Conservation (phyloP, 92 coral and sea anemone species). For the Desmophyllum pertusum region DNA sequence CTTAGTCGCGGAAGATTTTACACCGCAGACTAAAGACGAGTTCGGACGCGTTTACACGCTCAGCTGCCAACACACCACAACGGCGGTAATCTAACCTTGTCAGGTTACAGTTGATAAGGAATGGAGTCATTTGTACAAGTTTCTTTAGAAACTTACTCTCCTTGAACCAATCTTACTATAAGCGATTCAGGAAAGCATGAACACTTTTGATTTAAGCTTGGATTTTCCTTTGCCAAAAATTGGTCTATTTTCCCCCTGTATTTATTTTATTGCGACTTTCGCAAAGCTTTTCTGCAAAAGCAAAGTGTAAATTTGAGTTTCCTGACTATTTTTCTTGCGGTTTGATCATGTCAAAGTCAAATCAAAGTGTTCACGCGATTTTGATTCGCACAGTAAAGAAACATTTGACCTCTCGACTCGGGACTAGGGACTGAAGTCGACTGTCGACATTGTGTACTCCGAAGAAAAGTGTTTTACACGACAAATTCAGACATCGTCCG, state of each 20-base stretch:
- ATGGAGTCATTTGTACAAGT: background rate
- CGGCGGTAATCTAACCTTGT: slow-evolving; percentile 1
- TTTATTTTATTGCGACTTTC: no score
- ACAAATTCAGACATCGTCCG: background rate
- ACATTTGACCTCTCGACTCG: background rate
- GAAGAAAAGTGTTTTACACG: background rate
- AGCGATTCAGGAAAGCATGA: no score
- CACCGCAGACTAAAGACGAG: background rate
- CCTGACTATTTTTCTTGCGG: no score
- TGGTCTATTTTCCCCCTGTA: no score
- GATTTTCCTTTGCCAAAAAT: no score
- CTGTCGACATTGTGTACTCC: no score
- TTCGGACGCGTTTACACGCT: background rate
- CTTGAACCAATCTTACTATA: background rate
- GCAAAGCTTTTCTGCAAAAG: no score
- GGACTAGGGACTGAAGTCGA: background rate
- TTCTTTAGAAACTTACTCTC: background rate
- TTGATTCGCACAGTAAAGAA: no score
- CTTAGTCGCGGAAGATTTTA: background rate
- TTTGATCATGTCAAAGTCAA: no score
- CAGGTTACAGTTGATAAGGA: slow-evolving; percentile 13
- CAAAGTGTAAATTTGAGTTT: no score
- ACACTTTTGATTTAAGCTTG: no score
- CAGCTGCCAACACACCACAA: slow-evolving; percentile 31
- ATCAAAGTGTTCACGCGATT: no score